A percentile compares a stretch with the other conserved stretches of the same genome.
These are phyloP conservation scores for Lasioglossum pauxillum DNA, from an alignment of 2,888 invertebrate species.

Conservation along the genomic window DNA sequence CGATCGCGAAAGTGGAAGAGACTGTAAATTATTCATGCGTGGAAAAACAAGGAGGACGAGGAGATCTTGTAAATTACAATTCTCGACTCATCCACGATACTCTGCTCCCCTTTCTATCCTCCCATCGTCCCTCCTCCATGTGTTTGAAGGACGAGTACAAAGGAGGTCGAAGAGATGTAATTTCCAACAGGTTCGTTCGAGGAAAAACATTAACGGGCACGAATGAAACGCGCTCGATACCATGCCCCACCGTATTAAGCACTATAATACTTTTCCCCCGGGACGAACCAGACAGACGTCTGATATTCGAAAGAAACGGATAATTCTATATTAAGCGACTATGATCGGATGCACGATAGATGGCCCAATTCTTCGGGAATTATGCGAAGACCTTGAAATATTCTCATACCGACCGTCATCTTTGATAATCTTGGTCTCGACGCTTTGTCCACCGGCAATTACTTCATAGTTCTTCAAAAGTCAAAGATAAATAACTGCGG, in stretches of 20 bases:
- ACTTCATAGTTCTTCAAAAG: no score
- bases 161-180: constrained; percentile 49
- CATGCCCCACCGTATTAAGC: constrained; percentile 37
- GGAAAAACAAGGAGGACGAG: constrained; percentile 28
- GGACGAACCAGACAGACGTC: background rate
- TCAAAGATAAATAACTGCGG: no score
- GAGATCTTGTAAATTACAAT: constrained; percentile 53
- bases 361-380: constrained; percentile 29
- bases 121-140: background rate
- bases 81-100: constrained; percentile 24
- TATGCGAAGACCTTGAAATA: background rate
- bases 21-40: constrained; percentile 48
- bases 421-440: background rate
- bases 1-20: constrained; percentile 16
- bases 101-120: background rate
- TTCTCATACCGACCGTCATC: background rate
- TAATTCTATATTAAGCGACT: constrained; percentile 19
- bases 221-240: constrained; percentile 17
- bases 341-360: constrained; percentile 26
- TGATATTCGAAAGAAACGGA: constrained; percentile 29
- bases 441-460: no score
- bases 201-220: constrained; percentile 39
- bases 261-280: constrained; percentile 31
- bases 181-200: constrained; percentile 44
- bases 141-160: constrained; percentile 48